Evolutionary conservation across 2,797 vertebrate genomes (phyloP).

Genomic region (Poecilia picta): DNA sequence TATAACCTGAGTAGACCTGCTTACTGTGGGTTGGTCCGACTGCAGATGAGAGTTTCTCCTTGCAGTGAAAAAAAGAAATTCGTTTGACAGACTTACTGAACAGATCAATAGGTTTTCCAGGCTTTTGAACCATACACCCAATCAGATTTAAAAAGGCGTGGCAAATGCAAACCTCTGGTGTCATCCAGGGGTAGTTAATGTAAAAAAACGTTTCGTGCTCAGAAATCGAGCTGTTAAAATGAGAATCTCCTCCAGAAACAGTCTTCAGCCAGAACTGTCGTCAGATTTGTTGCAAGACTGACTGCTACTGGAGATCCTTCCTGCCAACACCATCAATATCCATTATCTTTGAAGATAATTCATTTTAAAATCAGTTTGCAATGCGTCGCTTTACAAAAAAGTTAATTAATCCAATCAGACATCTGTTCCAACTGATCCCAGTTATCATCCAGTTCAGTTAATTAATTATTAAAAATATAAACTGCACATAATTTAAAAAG

Average conservation of each 20-base stretch:
- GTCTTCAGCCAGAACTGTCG: not conserved
- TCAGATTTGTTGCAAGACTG: not conserved
- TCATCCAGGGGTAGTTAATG: not conserved
- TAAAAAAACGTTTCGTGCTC: not conserved
- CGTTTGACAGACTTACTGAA: not conserved
- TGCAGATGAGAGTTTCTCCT: not conserved
- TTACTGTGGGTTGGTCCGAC: not conserved
- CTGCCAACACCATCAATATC: not conserved
- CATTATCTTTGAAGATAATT: not conserved
- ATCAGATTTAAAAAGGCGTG: not conserved
- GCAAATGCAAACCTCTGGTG: not conserved
- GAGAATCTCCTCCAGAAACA: not conserved
- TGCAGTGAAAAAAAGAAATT: not conserved
- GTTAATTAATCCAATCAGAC: no score
- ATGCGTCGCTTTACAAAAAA: no score
- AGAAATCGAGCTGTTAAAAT: not conserved
- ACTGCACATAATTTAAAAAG: no score
- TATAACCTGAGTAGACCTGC: not conserved
- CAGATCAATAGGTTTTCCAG: not conserved
- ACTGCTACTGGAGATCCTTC: not conserved
- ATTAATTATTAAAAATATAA: no score
- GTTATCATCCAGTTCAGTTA: no score
- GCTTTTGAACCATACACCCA: not conserved
- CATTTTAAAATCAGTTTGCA: no score
- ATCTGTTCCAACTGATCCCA: no score